These are phyloP conservation scores for Sinocyclocheilus grahami DNA, from an alignment of 2,113 vertebrate species.

Conservation along the genomic window DNA sequence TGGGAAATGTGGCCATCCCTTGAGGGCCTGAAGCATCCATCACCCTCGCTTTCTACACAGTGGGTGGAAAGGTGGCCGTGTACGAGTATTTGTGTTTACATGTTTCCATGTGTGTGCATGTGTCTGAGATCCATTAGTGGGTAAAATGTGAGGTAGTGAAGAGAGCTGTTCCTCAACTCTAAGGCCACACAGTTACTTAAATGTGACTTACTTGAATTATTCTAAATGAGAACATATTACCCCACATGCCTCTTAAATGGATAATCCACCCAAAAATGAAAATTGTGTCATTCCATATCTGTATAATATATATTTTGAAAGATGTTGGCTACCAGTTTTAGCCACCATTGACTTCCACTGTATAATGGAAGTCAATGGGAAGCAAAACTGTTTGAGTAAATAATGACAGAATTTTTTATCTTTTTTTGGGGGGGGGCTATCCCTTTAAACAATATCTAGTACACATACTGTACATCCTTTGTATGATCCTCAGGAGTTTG, in stretches of 20 bases:
- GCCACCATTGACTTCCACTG: neutral
- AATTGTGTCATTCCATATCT: neutral
- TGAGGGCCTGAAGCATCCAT: constrained; percentile 62
- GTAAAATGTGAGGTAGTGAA: constrained; percentile 10
- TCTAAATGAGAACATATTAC: neutral
- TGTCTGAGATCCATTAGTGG: constrained; percentile 5
- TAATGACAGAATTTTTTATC: too few species aligned
- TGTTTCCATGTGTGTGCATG: constrained; percentile 1
- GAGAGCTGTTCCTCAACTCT: neutral
- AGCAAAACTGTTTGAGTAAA: neutral
- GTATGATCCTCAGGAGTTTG: neutral
- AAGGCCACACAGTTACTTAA: neutral
- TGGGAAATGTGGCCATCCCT: constrained; percentile 76
- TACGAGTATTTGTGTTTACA: neutral
- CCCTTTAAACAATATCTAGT: neutral
- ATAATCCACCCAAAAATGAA: neutral
- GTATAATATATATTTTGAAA: neutral
- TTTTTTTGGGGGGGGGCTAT: neutral
- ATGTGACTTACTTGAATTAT: neutral
- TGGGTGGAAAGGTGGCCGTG: constrained; percentile 57
- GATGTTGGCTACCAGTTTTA: neutral
- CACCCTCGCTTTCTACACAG: constrained; percentile 60
- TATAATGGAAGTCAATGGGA: neutral
- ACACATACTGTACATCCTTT: neutral
- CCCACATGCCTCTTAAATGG: neutral